Evolutionary conservation across 2,113 vertebrate species (phyloP), one percentile per base, ranked within the genome.

Genomic region (Centrocercus urophasianus): DNA sequence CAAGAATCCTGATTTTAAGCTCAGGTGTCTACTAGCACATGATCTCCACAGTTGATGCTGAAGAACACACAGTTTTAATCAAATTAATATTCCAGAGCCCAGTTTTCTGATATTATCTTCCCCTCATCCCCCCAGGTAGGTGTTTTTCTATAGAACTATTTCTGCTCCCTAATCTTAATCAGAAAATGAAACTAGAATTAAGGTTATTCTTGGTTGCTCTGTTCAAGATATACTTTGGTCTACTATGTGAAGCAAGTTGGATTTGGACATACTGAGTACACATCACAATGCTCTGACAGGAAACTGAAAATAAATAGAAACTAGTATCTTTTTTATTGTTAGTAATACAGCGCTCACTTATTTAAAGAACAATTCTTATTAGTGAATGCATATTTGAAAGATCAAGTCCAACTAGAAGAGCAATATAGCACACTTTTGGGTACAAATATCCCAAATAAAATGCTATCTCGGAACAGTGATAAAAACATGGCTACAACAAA

Each of bases 1-100:
- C 28, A 30, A 27, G 73, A 95, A 94, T 88, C 86, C 75, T 71
- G 63, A 92, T 89, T 94, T 94, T 78, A 82, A 93, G 94, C 74
- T 63, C 0, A 1, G 91, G 48, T n/a, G 6, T 86, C 76, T 84
- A 80, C 50, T 56, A 73, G 60, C 87, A 66, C 59, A 90, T 73
- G 86, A 40, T 89, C 54, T 61, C 70, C 47, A 89, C 63, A 83
- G 67, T 45, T 88, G 47, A 83, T 38, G 60, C 27, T 6, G 3
- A 79, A 84, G 28, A 90, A 47, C 57, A 65, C 2, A 50, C 25
- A 83, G 14, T 45, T 85, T 86, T 89, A 79, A 86, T 40, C 82
- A 81, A 95, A 95, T 50, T 50, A 87, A 75, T 85, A 93, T 67
- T 80, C 20, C 48, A 87, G 71, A 28, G 50, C 8, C 69, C 38